These are phyloP conservation scores for Eumacrocentrus americanus DNA, from an alignment of 2,888 invertebrate species.

Conservation along the genomic window DNA sequence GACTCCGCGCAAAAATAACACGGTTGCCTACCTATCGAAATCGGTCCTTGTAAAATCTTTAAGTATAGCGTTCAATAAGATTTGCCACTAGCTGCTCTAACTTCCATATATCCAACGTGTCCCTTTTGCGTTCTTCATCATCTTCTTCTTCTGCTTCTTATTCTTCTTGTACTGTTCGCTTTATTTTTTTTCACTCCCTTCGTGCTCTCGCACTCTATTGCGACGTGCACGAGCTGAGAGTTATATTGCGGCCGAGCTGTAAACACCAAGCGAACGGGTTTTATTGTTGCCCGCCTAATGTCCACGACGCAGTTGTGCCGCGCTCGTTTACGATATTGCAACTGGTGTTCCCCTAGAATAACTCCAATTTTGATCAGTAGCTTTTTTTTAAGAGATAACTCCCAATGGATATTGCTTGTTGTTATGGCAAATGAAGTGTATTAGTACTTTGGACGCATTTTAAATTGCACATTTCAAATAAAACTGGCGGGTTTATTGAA, in stretches of 20 bases:
- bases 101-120: neutral
- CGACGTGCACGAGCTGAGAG: conserved; percentile 19
- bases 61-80: conserved; percentile 33
- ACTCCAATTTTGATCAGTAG: neutral
- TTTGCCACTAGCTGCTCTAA: conserved; percentile 18
- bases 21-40: conserved; percentile 34
- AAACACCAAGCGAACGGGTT: conserved; percentile 17
- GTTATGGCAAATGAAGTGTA: neutral
- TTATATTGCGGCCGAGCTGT: conserved; percentile 27
- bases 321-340: conserved; percentile 21
- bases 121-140: neutral
- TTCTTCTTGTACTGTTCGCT: neutral
- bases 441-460: neutral
- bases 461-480: neutral
- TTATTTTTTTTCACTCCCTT: neutral
- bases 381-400: neutral
- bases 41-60: conserved; percentile 37
- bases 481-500: no score
- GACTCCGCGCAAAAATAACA: conserved; percentile 46
- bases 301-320: conserved; percentile 5
- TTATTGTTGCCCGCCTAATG: conserved; percentile 23
- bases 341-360: conserved; percentile 20
- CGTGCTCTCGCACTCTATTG: conserved; percentile 9
- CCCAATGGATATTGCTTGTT: neutral
- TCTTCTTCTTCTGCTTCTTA: neutral